Percentiles rank a stretch among this genome's conserved stretches.
Evolutionary conservation across 35 echinoderm and acorn worm genomes (phyloP).

Genomic region (Lytechinus variegatus): DNA sequence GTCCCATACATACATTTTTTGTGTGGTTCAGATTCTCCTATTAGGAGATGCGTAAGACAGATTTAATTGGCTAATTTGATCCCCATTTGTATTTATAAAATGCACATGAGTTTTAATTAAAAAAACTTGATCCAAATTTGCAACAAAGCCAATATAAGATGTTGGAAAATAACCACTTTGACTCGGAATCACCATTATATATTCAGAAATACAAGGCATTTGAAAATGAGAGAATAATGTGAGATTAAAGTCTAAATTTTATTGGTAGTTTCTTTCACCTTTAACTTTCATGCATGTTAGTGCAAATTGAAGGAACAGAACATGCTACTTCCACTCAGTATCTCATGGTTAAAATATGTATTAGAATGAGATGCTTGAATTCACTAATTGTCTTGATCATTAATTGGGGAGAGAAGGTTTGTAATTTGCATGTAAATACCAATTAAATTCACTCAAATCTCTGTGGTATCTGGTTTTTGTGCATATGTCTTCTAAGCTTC

Average conservation of each 20-base stretch:
- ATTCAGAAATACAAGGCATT: not conserved
- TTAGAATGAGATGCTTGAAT: conserved; percentile 3
- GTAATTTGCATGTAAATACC: not conserved
- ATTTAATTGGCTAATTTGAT: too few species aligned
- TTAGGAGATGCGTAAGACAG: too few species aligned
- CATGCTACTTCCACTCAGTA: not conserved
- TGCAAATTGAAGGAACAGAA: not conserved
- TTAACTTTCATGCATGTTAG: not conserved
- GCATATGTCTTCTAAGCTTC: not conserved
- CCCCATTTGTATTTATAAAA: too few species aligned
- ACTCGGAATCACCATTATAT: too few species aligned
- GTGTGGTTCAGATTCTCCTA: too few species aligned
- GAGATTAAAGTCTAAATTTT: not conserved
- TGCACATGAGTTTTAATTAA: too few species aligned
- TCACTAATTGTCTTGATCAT: not conserved
- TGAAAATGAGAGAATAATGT: not conserved
- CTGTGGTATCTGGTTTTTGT: conserved; percentile 1
- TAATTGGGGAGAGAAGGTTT: not conserved
- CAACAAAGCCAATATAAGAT: too few species aligned
- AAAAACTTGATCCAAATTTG: too few species aligned
- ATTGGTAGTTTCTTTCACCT: not conserved
- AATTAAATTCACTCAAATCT: not conserved
- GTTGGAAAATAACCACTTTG: too few species aligned
- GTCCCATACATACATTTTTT: too few species aligned
- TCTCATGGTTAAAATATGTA: not conserved